Conservation (phyloP, 2,797 vertebrate species). For the Vespertilio murinus region DNA sequence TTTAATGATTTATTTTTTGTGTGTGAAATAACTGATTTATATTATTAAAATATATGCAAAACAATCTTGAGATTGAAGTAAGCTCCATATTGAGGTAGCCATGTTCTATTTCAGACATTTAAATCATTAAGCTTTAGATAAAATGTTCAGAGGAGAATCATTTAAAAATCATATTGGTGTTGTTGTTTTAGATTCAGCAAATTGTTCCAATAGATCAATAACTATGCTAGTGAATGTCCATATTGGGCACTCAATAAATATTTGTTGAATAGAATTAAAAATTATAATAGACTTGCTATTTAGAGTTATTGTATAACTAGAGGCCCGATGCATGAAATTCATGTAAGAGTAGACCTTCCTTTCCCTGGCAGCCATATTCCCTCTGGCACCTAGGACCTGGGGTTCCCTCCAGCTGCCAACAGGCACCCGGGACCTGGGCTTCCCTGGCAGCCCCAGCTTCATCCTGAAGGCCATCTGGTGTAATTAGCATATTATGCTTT, state of each 20-base stretch:
- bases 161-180: not conserved
- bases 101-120: constrained; percentile 30
- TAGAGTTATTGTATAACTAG: not conserved
- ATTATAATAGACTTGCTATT: not conserved
- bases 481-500: no score
- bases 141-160: not conserved
- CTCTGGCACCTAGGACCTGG: no score
- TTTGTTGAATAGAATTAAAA: constrained; percentile 23
- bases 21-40: not conserved
- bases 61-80: not conserved
- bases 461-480: no score
- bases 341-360: no score
- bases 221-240: not conserved
- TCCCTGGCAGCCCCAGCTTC: no score
- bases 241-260: not conserved
- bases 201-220: not conserved
- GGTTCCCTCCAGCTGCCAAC: no score
- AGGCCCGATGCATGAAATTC: no score
- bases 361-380: fast-evolving
- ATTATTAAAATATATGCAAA: not conserved
- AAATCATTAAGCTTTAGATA: not conserved
- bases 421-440: no score
- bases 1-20: not conserved
- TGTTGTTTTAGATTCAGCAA: not conserved
- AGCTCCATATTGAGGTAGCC: not conserved